Evolutionary conservation across 2,113 vertebrate species (phyloP).

Genomic region (Lepidothrix coronata): DNA sequence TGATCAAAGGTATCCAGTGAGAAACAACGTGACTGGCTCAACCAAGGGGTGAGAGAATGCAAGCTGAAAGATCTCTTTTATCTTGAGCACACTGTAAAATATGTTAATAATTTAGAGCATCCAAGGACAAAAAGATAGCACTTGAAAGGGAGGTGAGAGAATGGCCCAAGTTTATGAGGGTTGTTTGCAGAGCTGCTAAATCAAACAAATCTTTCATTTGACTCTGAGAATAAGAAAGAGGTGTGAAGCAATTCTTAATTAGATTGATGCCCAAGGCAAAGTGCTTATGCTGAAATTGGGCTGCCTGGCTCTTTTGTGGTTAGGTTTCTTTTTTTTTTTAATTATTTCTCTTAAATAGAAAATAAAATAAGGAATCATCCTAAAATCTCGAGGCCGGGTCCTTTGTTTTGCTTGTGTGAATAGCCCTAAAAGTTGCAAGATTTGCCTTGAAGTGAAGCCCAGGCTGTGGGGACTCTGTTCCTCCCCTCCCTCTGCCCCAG

Average conservation of each 20-base stretch:
- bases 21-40: background rate
- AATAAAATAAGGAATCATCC: background rate
- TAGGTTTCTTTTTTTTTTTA: background rate
- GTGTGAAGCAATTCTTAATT: slow-evolving; percentile 25
- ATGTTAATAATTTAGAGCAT: slow-evolving; percentile 35
- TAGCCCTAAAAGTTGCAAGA: background rate
- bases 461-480: background rate
- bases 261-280: slow-evolving; percentile 13
- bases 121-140: slow-evolving; percentile 35
- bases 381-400: background rate
- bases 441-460: background rate
- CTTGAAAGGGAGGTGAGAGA: slow-evolving; percentile 41
- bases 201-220: slow-evolving; percentile 33
- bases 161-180: background rate
- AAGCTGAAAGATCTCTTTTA: slow-evolving; percentile 15
- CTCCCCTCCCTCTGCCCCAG: background rate
- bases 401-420: background rate
- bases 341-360: background rate
- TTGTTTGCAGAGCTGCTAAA: slow-evolving; percentile 33
- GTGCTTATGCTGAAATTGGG: background rate
- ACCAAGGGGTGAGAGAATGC: background rate
- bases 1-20: slow-evolving; percentile 44
- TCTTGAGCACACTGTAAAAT: slow-evolving; percentile 33
- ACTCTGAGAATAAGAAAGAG: background rate
- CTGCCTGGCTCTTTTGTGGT: background rate